These are phyloP conservation scores for Pangasius krempfi DNA, from an alignment of 2,797 vertebrate genomes.

Conservation along the genomic window DNA sequence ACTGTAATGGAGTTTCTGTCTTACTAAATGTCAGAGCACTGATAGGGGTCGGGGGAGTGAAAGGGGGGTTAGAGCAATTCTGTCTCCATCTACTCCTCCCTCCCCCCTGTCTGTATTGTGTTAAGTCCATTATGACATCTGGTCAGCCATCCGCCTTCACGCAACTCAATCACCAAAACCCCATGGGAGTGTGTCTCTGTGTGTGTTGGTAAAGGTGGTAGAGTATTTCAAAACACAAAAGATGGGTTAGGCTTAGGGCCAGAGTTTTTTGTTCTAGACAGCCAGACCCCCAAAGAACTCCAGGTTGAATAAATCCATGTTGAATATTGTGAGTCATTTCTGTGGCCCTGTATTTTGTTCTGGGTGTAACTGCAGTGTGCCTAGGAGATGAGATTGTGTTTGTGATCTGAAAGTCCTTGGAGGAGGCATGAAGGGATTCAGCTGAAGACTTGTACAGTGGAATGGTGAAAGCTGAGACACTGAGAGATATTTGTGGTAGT, in stretches of 20 bases:
- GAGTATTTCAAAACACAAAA: neutral
- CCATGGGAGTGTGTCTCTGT: neutral
- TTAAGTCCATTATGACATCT: constrained; percentile 44
- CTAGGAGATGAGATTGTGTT: neutral
- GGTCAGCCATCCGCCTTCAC: constrained; percentile 17
- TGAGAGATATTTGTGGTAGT: neutral
- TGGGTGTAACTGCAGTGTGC: neutral
- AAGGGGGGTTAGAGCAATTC: constrained; percentile 47
- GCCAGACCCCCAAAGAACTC: neutral
- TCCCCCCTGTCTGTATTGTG: neutral
- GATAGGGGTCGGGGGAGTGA: constrained; percentile 46
- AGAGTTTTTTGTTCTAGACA: neutral
- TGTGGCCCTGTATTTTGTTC: neutral
- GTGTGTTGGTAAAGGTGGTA: neutral
- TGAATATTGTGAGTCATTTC: neutral
- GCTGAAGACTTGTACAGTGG: neutral
- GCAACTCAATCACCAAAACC: constrained; percentile 44
- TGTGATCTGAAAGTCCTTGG: neutral
- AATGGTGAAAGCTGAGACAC: neutral
- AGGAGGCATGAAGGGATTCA: neutral
- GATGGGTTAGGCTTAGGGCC: neutral
- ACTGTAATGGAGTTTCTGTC: constrained; percentile 55
- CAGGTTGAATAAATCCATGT: neutral
- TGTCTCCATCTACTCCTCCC: constrained; percentile 9
- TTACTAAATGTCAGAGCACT: constrained; percentile 57